A percentile compares a stretch with the other conserved stretches of the same genome.
phyloP scores from a whole-genome alignment of 2,797 vertebrate genomes.

The Holocentrus rufus region DNA sequence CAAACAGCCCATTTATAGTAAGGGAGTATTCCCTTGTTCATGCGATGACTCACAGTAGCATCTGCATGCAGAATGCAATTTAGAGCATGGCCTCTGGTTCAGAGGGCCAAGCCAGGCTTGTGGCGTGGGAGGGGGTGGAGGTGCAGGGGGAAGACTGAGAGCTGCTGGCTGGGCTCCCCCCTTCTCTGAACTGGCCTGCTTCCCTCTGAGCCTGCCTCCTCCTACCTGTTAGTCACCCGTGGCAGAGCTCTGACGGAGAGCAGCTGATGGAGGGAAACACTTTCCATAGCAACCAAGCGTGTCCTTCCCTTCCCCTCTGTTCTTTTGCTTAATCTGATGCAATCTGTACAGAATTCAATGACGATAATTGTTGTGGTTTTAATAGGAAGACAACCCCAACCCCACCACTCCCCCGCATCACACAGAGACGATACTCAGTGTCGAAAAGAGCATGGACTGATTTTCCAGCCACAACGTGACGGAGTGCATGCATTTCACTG shows the following conservation, averaged over 20 bases:
- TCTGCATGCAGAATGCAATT: constrained; percentile 75
- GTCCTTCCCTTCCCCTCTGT: constrained; percentile 48
- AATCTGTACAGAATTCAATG: constrained; percentile 46
- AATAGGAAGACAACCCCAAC: constrained; percentile 37
- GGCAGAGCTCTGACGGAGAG: constrained; percentile 67
- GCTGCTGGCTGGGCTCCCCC: constrained; percentile 48
- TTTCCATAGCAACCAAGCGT: constrained; percentile 77
- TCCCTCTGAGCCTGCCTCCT: constrained; percentile 45
- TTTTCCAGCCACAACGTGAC: constrained; percentile 75
- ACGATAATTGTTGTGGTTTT: constrained; percentile 49
- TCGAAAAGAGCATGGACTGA: constrained; percentile 39
- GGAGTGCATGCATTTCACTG: constrained; percentile 38
- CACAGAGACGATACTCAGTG: constrained; percentile 12
- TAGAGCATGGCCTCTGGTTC: constrained; percentile 46
- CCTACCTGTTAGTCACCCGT: constrained; percentile 75
- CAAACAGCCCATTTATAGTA: constrained; percentile 65
- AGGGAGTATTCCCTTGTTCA: constrained; percentile 61
- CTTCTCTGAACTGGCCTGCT: constrained; percentile 32
- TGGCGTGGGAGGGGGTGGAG: constrained; percentile 56
- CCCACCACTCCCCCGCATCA: constrained; percentile 4
- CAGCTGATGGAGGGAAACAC: constrained; percentile 81
- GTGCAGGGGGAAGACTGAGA: constrained; percentile 68
- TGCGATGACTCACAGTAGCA: constrained; percentile 68
- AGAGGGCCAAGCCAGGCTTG: constrained; percentile 56
- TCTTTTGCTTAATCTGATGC: constrained; percentile 45